phyloP scores from a whole-genome alignment of 37 sponge, comb jelly and placozoan species.

The Beroe forskalii region DNA sequence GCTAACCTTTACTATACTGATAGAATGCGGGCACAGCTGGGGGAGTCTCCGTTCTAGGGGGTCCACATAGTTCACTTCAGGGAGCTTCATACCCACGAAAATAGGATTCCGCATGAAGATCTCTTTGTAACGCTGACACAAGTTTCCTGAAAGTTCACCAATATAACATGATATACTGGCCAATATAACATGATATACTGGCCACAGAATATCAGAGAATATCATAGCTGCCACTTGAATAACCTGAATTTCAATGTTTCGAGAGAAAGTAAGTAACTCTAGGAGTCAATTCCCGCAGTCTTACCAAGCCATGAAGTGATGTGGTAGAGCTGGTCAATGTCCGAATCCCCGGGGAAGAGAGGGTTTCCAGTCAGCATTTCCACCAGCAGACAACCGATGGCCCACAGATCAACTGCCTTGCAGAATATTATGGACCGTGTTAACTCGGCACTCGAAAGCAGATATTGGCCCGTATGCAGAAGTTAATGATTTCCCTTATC shows the following conservation, averaged over 20 bases:
- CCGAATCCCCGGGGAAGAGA: constrained; percentile 94
- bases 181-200: not conserved
- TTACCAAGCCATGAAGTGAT: constrained; percentile 91
- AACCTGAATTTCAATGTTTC: not conserved
- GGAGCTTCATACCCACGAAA: constrained; percentile 90
- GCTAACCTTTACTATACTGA: constrained; percentile 82
- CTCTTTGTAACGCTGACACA: constrained; percentile 81
- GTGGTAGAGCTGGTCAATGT: constrained; percentile 94
- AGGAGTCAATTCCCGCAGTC: not conserved
- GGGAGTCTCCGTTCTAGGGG: constrained; percentile 80
- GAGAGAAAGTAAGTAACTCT: too few relatives aligned
- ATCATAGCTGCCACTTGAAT: not conserved
- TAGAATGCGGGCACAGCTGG: constrained; percentile 69
- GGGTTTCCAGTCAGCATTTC: constrained; percentile 98
- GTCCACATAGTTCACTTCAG: constrained; percentile 80
- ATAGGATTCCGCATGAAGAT: constrained; percentile 89
- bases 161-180: not conserved
- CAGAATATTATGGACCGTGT: not conserved
- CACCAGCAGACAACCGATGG: constrained; percentile 87
- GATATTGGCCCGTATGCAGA: too few relatives aligned
- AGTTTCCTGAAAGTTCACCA: constrained; percentile 67
- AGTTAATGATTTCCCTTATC: too few relatives aligned
- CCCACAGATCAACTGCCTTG: constrained; percentile 95
- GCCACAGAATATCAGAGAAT: not conserved
- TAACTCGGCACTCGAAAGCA: too few relatives aligned